phyloP scores from a whole-genome alignment of 2,888 invertebrate species.

The Stenoptilia bipunctidactyla region DNA sequence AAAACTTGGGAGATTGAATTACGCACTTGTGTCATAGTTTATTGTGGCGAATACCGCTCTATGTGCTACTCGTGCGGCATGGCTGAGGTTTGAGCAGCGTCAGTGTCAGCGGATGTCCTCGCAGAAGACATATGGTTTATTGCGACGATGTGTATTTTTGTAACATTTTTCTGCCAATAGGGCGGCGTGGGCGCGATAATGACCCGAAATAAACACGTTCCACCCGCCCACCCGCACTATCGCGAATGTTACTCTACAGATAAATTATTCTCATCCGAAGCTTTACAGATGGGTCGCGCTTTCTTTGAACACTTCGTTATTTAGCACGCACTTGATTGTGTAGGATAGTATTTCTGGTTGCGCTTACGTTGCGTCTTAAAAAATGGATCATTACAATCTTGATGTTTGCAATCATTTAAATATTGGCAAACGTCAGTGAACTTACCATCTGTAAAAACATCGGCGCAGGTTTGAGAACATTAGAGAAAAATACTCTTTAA shows the following conservation, averaged over 20 bases:
- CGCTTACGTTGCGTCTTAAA: background rate
- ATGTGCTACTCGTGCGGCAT: conserved; percentile 20
- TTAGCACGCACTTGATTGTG: background rate
- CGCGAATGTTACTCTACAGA: conserved; percentile 45
- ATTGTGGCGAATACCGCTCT: too few species aligned
- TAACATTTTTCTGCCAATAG: conserved; percentile 56
- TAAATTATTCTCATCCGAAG: conserved; percentile 35
- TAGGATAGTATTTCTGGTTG: background rate
- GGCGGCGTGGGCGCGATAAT: conserved; percentile 55
- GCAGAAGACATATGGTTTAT: conserved; percentile 32
- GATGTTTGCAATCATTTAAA: background rate
- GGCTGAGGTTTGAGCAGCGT: conserved; percentile 22
- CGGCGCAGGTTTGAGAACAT: too few species aligned
- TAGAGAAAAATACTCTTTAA: too few species aligned
- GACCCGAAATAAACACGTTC: conserved; percentile 56
- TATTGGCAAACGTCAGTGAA: background rate
- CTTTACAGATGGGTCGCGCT: conserved; percentile 13
- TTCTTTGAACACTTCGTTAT: conserved; percentile 8
- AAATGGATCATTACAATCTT: background rate
- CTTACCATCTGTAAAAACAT: too few species aligned
- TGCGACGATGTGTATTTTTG: conserved; percentile 48
- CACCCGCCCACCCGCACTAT: conserved; percentile 45
- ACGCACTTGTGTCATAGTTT: conserved; percentile 1
- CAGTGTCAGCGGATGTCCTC: conserved; percentile 42
- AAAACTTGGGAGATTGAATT: conserved; percentile 1